Base-by-base conservation (phyloP, 1,140 invertebrate genomes). In the Drosophila tani region DNA sequence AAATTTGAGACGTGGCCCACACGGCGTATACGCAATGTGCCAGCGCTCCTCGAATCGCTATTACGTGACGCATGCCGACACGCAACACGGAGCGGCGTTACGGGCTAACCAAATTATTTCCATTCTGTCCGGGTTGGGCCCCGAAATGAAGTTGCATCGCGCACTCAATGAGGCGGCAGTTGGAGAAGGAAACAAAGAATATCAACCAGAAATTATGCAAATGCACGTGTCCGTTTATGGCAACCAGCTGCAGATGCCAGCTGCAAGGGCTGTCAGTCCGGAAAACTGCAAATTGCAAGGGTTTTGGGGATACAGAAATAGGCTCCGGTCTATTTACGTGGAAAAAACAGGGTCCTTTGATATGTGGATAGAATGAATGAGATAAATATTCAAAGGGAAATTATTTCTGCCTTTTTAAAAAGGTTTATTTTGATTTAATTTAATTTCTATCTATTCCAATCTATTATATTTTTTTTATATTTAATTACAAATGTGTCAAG, bases 91-190 rank as follows among this genome's bases (percentile, higher is more conserved):
- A 55, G 50, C 66, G 57, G 49, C 53, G 27, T 27, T 41, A 57
- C 56, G 1, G 60, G 63, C 81, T 84, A 85, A 81, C 81, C 77
- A 69, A 84, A 81, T 81, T 85, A 84, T 81, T 77, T 76, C 69
- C 71, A 73, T 75, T 75, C 58, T 29, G 27, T 29, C 5, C 1
- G 6, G 63, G 24, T 21, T n/a, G 29, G 19, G 50, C 15, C 38
- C 14, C 27, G n/a, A 49, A 50, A 38, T 50, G 51, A 19, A 35
- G 38, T 40, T 59, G 55, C 53, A 71, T 27, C 29, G 29, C n/a
- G 67, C 47, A 43, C 46, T 49, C 65, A 65, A 43, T 65, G n/a
- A 27, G 56, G 27, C 55, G 56, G 27, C 55, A 27, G 38, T 43
- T 27, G 45, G 21, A 5, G 40, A 19, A 5, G 5, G 9, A n/a